phyloP scores from a whole-genome alignment of 92 coral and sea anemone species.

The Phenganax subtilis region DNA sequence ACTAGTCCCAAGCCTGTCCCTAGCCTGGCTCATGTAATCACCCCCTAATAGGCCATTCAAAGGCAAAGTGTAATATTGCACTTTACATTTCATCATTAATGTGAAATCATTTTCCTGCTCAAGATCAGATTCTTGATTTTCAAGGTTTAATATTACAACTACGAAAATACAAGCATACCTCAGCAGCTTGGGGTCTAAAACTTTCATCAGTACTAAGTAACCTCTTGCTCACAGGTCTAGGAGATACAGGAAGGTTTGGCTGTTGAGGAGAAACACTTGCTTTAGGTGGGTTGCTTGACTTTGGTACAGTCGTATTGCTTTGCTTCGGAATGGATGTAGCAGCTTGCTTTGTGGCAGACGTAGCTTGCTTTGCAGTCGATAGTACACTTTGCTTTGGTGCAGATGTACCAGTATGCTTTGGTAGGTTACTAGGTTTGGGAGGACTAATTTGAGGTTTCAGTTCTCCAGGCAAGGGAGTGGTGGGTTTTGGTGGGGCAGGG shows the following conservation, averaged over 20 bases:
- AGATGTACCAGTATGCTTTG: conserved; percentile 29
- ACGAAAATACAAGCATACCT: conserved; percentile 8
- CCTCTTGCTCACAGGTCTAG: conserved; percentile 24
- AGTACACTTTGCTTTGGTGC: conserved; percentile 58
- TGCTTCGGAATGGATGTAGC: background rate
- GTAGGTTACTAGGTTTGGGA: conserved; percentile 24
- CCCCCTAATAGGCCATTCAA: too few relatives aligned
- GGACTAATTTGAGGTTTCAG: conserved; percentile 16
- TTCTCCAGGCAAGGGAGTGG: conserved; percentile 50
- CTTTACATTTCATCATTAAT: background rate
- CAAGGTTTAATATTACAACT: too few relatives aligned
- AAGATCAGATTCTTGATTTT: background rate
- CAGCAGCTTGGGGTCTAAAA: conserved; percentile 42
- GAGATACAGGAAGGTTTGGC: conserved; percentile 21
- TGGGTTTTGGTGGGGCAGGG: conserved; percentile 57
- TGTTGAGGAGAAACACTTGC: conserved; percentile 6
- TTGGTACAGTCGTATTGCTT: conserved; percentile 1
- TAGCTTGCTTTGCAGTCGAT: conserved; percentile 37
- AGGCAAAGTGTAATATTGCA: too few relatives aligned
- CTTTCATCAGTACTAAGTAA: conserved; percentile 35
- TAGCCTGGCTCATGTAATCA: too few relatives aligned
- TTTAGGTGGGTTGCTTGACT: conserved; percentile 2
- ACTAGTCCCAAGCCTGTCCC: too few relatives aligned
- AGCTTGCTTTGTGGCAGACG: background rate
- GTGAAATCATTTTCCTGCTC: background rate